Evolutionary conservation across 2,888 invertebrate species (phyloP), one percentile per base, ranked within the genome.

Genomic region (Meloe dianella): DNA sequence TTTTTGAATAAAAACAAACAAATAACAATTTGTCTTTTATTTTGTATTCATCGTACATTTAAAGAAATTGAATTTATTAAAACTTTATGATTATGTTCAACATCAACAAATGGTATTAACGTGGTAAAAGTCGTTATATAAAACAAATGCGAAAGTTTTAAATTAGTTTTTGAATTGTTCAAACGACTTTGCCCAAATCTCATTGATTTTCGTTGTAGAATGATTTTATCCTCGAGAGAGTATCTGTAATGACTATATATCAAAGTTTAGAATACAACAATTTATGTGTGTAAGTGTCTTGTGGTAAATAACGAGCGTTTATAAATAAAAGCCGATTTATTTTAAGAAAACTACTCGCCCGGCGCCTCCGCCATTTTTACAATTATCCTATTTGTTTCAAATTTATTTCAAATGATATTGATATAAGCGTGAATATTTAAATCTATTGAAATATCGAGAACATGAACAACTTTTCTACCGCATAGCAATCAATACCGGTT

Each of bases 401-500:
- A n/a, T n/a, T n/a, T n/a, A n/a, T n/a, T n/a, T n/a, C n/a, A n/a
- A n/a, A n/a, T n/a, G n/a, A n/a, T n/a, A n/a, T 27, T 27, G 27
- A 27, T 27, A 27, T 4, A 27, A 27, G 27, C 27, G 2, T 2
- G 27, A 27, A 47, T 20, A 17, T 41, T 4, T 35, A 35, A 35
- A 41, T 41, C 17, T 12, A n/a, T n/a, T 17, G n/a, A n/a, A n/a
- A 41, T 17, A 17, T 41, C 17, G 41, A 4, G 1, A 35, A 35
- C 4, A 10, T 35, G 7, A 30, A 17, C 54, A 3, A 54, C 27
- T 14, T 6, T 14, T 22, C 30, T 57, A 62, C 63, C 63, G 66
- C 66, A 67, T 63, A 27, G 60, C 27, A 63, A 67, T 67, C 66
- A 57, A 67, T 67, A 62, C 57, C 35, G 14, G 60, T 10, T 24